Evolutionary conservation across 2,797 vertebrate genomes (phyloP).

Genomic region (Acrossocheilus fasciatus): DNA sequence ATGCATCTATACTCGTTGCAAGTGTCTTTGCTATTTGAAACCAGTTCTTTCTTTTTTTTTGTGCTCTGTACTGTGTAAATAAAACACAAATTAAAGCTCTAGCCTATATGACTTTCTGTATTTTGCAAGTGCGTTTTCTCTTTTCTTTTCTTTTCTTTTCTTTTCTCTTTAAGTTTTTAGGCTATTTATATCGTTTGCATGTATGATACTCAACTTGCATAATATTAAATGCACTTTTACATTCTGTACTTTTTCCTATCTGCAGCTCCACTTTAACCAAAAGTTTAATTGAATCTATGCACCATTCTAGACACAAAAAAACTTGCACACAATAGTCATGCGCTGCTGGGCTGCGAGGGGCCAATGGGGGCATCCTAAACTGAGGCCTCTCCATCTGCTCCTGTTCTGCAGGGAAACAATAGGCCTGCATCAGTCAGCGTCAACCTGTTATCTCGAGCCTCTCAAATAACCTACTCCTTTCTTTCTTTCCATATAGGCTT

Average conservation of each 20-base stretch:
- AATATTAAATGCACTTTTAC: neutral
- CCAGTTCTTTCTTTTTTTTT: slow-evolving; percentile 1
- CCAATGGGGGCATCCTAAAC: slow-evolving; percentile 60
- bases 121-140: neutral
- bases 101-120: no score
- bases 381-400: slow-evolving; percentile 82
- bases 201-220: neutral
- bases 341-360: slow-evolving; percentile 67
- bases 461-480: slow-evolving; percentile 54
- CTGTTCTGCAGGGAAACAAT: slow-evolving; percentile 71
- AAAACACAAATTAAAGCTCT: neutral
- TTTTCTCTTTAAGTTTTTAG: neutral
- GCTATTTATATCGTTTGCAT: neutral
- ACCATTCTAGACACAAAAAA: neutral
- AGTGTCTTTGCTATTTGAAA: slow-evolving; percentile 64
- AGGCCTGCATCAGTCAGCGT: slow-evolving; percentile 72
- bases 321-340: slow-evolving; percentile 68
- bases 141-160: neutral
- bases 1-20: slow-evolving; percentile 68
- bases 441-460: slow-evolving; percentile 64
- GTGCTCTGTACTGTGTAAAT: neutral
- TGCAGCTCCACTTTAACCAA: neutral
- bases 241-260: neutral
- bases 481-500: slow-evolving; percentile 21
- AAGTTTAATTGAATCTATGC: neutral